phyloP scores from a whole-genome alignment of 2,888 invertebrate species.

The Panzeria rudis region DNA sequence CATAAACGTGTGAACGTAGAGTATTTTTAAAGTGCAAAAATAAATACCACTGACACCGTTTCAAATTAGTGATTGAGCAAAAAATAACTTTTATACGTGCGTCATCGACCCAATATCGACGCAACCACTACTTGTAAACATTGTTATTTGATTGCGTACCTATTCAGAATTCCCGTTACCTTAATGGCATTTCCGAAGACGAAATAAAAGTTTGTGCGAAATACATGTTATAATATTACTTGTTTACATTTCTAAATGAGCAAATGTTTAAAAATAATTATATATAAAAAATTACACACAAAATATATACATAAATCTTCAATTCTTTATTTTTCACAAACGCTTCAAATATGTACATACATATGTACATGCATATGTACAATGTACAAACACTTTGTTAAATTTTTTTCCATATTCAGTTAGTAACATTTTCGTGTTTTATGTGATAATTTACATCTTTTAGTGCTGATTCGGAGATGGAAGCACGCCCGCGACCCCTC shows the following conservation, averaged over 20 bases:
- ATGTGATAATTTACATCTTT: no score
- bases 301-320: neutral
- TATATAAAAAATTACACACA: no score
- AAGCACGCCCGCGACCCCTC: no score
- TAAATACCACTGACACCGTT: conserved; percentile 64
- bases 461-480: no score
- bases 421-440: no score
- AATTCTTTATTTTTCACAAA: neutral
- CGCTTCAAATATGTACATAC: neutral
- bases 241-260: no score
- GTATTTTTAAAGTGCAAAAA: neutral
- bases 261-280: neutral
- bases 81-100: conserved; percentile 59
- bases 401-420: no score
- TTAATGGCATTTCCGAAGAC: conserved; percentile 10
- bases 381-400: no score
- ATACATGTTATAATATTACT: neutral
- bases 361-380: no score
- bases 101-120: conserved; percentile 38
- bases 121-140: no score
- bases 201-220: neutral
- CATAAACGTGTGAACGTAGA: neutral
- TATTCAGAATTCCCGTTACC: conserved; percentile 49
- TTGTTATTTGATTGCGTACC: conserved; percentile 45
- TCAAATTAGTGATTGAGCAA: conserved; percentile 31